Evolutionary conservation across 2,888 invertebrate species (phyloP), one percentile per base, ranked within the genome.

Genomic region (Mythimna lalbum): DNA sequence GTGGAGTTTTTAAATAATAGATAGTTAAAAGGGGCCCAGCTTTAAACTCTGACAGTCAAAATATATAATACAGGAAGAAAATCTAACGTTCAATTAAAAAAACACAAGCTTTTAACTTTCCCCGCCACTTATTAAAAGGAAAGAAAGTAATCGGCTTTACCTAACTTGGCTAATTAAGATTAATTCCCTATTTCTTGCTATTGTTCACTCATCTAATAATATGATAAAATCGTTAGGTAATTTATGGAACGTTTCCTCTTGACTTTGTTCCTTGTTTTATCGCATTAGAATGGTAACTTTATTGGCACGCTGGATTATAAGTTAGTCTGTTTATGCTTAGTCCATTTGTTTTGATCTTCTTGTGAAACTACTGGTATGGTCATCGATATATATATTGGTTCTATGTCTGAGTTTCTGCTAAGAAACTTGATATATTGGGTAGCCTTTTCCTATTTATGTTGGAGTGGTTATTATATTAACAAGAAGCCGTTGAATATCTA

Each of bases 121-220:
- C 21, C 67, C 55, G 7, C 55, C 33, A 74, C 68, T 78, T 78
- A 65, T 63, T 64, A 72, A 60, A 69, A 53, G 47, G 36, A 73
- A 75, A 74, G 53, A 78, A 80, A 74, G 78, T 78, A 82, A 82
- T 82, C 83, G 72, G 81, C 78, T 83, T 81, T 78, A 63, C 69
- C 23, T 72, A 55, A 80, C 56, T 53, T 55, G 64, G 33, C 70
- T 83, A 83, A 83, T 83, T 83, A 83, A 76, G 81, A 83, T 83
- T 81, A 81, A 76, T 83, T 62, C 52, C n/a, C 65, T 73, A 81
- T 81, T 83, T 79, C 79, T 68, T 69, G 62, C 69, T 73, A 75
- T 81, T 81, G 67, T 73, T 83, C 81, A 76, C 57, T 84, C 79
- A 73, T 73, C 72, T 65, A 65, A 68, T 62, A 76, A 76, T 79